A percentile compares a stretch with the other conserved stretches of the same genome.
phyloP scores from a whole-genome alignment of 53 echinoderm and acorn worm species.

The Mesocentrotus franciscanus region DNA sequence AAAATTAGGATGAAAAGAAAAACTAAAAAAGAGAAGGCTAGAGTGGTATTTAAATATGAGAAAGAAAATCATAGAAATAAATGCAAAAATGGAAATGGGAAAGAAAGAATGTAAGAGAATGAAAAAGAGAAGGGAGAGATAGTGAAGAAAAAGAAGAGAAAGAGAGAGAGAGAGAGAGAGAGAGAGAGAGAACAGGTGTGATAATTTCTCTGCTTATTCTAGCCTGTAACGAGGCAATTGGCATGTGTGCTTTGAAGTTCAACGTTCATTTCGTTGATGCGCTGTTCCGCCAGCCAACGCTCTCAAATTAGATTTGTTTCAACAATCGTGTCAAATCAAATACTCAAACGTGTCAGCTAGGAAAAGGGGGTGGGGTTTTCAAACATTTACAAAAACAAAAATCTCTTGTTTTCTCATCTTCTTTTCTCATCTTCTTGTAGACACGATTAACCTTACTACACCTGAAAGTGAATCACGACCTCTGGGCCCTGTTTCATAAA shows the following conservation, averaged over 20 bases:
- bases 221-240: background rate
- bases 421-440: no score
- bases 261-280: background rate
- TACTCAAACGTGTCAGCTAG: background rate
- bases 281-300: background rate
- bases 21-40: background rate
- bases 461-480: no score
- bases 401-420: no score
- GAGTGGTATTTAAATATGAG: background rate
- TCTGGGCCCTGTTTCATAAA: no score
- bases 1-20: background rate
- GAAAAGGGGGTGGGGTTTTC: background rate
- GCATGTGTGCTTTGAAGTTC: background rate
- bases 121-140: background rate
- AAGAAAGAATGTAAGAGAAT: background rate
- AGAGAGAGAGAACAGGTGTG: background rate
- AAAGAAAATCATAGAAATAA: background rate
- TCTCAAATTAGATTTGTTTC: constrained; percentile 33
- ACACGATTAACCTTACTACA: no score
- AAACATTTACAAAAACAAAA: no score
- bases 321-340: background rate
- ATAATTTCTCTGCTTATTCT: constrained; percentile 5
- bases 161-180: background rate
- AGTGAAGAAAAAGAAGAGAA: background rate
- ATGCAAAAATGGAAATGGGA: background rate